Conservation (phyloP, 1,140 invertebrate species). For the Cydia splendana region DNA sequence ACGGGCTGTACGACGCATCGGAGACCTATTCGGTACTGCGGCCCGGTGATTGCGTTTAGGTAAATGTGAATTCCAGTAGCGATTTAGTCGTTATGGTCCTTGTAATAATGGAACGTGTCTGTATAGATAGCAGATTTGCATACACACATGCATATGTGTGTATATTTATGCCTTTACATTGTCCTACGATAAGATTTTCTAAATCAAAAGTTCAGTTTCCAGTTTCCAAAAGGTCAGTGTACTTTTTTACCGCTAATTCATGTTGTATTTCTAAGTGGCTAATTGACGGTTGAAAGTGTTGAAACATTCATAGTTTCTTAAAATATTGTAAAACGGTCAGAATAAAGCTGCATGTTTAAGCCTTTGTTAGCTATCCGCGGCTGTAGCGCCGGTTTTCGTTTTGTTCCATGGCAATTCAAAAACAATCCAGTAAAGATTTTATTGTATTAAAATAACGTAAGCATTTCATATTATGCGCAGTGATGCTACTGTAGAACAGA, state of each 20-base stretch:
- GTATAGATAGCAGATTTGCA: not conserved
- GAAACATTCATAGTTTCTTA: not conserved
- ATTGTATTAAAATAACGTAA: constrained; percentile 16
- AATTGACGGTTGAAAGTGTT: too few species aligned
- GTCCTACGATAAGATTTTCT: too few species aligned
- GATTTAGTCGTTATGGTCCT: not conserved
- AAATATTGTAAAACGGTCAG: not conserved
- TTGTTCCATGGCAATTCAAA: constrained; percentile 12
- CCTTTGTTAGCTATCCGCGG: constrained; percentile 5
- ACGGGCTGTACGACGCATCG: constrained; percentile 30
- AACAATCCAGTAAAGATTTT: constrained; percentile 18
- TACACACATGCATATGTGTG: not conserved
- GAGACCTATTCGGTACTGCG: constrained; percentile 26
- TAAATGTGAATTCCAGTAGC: constrained; percentile 21
- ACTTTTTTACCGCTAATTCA: not conserved
- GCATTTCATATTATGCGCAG: constrained; percentile 14
- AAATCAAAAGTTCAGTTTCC: not conserved
- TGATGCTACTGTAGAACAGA: not conserved
- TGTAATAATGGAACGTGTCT: constrained; percentile 12
- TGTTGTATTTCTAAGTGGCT: too few species aligned
- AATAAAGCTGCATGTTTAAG: constrained; percentile 3
- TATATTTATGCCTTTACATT: too few species aligned
- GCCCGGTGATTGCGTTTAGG: constrained; percentile 21
- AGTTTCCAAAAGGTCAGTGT: too few species aligned
- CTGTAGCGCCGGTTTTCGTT: constrained; percentile 15